Evolutionary conservation across 2,888 invertebrate species (phyloP), one percentile per base, ranked within the genome.

Genomic region (Gymnocheta viridis): DNA sequence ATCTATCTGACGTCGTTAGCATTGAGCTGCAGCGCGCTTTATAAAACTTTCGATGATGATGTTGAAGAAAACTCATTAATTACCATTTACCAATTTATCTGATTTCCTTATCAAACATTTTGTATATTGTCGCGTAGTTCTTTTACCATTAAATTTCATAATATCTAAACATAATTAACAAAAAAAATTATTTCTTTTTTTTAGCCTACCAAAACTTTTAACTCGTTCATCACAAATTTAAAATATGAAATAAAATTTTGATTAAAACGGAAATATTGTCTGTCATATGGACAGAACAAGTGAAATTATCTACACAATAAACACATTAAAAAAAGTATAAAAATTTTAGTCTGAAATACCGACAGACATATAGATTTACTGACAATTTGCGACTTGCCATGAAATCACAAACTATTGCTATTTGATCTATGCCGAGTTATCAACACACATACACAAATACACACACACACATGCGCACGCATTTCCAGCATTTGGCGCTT

Each of bases 381-480:
- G 89, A 89, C 90, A 90, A 89, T 90, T 88, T 88, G 88, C 88
- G 88, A 90, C 90, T 89, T 90, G 88, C 81, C 90, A 90, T 90
- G 89, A 90, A 90, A 90, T 90, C 89, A 89, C 88, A 89, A 84
- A 64, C 73, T 54, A 54, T 62, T 69, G 24, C 87, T 87, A 87
- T 90, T 90, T 90, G 90, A 90, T 90, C 90, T 90, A 82, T 86
- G 89, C 90, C 90, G 90, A 87, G 87, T 32, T 62, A 69, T 64
- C 35, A 74, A 24, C 44, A 32, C 60, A 44, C 22, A 64, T 9
- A 35, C 27, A 27, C 7, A 27, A 19, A n/a, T 24, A 5, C 19
- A 41, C 19, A 41, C 3, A 64, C 9, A 27, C 9, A 17, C 10
- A 27, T 47, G 27, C 24, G 24, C 47, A 56, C 44, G 73, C n/a